Evolutionary conservation across 2,797 vertebrate species (phyloP), one percentile per base, ranked within the genome.

Genomic region (Poeciliopsis presidionis): DNA sequence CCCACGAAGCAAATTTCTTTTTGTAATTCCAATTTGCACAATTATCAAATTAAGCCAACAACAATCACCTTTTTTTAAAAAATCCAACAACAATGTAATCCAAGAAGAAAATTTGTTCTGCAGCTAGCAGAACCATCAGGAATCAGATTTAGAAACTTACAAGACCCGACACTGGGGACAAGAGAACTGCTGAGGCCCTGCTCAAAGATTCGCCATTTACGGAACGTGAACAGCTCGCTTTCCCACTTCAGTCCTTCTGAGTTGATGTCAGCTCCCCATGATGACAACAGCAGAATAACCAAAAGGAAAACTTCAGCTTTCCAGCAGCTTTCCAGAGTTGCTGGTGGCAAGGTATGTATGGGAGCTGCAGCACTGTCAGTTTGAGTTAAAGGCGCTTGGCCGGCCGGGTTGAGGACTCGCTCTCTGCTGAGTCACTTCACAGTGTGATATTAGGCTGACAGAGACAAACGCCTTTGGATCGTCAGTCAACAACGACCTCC

Each of bases 401-500:
- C 75, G 76, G 84, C 77, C 57, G 55, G 74, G 65, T 73, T 75
- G 71, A 79, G 79, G 87, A 85, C 80, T 16, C 80, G 79, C 78
- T 84, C 82, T 91, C 86, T 87, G 92, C 92, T 90, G 91, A 95
- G 88, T 94, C 92, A 95, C 91, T 89, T 86, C 85, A 82, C 86
- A 79, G 87, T 82, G 85, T 91, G 53, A 93, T 91, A 93, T 91
- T 90, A 86, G 87, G 91, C 90, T 94, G 93, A 94, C 92, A 82
- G 89, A 92, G 91, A 94, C 90, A 91, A 95, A 94, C 84, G 49
- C 90, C 81, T 90, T 80, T 86, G 77, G 82, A 89, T 82, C 85
- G 88, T 83, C 86, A 77, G 77, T 90, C 88, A 92, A 90, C 93
- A 89, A 88, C 75, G 76, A 91, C 86, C 88, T n/a, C 84, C 76